Conservation (phyloP, 2,113 vertebrate species). For the Craseonycteris thonglongyai region DNA sequence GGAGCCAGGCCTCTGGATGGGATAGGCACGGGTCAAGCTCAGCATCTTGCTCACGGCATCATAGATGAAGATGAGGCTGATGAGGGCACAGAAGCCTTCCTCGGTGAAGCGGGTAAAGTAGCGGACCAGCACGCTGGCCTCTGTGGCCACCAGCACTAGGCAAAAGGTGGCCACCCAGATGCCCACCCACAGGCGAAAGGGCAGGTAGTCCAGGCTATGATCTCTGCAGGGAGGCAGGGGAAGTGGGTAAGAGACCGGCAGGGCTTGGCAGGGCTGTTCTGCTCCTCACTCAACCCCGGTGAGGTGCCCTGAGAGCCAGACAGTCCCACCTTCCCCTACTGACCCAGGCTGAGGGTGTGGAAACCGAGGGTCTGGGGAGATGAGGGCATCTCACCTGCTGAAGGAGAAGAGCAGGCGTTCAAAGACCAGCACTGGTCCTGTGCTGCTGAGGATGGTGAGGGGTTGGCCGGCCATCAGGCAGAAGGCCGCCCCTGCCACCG, state of each 20-base stretch:
- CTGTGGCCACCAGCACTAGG: slow-evolving; percentile 80
- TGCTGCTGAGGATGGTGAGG: slow-evolving; percentile 86
- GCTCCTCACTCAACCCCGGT: background rate
- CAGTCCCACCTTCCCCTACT: background rate
- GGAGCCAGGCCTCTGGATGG: slow-evolving; percentile 74
- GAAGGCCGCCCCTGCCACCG: slow-evolving; percentile 80
- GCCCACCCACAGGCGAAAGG: slow-evolving; percentile 86
- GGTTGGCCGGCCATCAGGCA: slow-evolving; percentile 84
- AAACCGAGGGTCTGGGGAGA: background rate
- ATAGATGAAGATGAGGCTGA: slow-evolving; percentile 86
- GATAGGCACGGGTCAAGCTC: slow-evolving; percentile 77
- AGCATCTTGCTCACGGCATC: slow-evolving; percentile 85
- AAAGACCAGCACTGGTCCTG: slow-evolving; percentile 82
- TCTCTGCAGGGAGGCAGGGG: slow-evolving; percentile 64
- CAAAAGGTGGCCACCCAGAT: slow-evolving; percentile 85
- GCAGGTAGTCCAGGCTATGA: slow-evolving; percentile 81
- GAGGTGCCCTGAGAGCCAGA: background rate
- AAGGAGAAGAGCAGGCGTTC: slow-evolving; percentile 84
- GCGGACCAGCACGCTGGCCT: slow-evolving; percentile 82
- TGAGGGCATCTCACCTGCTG: slow-evolving; percentile 73
- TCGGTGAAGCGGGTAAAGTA: slow-evolving; percentile 85
- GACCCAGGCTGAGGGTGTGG: background rate
- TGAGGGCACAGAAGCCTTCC: slow-evolving; percentile 86
- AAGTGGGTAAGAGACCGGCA: background rate
- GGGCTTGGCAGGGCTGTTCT: background rate